Evolutionary conservation across 1,140 invertebrate genomes (phyloP), one percentile per base, ranked within the genome.

Genomic region (Meteorus sp.): DNA sequence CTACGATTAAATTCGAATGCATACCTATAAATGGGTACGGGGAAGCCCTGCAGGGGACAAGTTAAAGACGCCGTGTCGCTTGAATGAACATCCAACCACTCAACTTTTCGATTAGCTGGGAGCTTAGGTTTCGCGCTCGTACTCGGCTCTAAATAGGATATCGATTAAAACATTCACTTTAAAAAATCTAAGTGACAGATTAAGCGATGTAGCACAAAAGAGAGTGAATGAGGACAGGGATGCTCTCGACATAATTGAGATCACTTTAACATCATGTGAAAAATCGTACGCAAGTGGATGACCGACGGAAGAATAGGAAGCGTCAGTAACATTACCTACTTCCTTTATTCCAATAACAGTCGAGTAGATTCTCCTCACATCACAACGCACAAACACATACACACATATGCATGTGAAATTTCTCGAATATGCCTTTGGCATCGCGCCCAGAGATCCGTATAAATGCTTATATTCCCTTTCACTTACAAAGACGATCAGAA

Each of bases 31-130:
- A 75, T 63, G 56, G 78, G 78, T 65, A 85, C 84, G 61, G 85
- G 86, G 72, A 84, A 86, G 56, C 82, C 85, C 63, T 85, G 82
- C 61, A 85, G 83, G 60, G 84, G 84, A 69, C 85, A 87, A 73
- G 81, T 82, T 59, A 79, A 55, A 56, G 67, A 70, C n/a, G 61
- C 61, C 13, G 63, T 56, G 9, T 39, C 59, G 44, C 43, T 54
- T 17, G 63, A 59, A 25, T 55, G 62, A 20, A 61, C 64, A 19
- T 80, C 78, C 25, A 78, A 69, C 63, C 76, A 79, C 62, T 80
- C 77, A 43, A 79, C 65, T 65, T 79, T 79, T 52, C 76, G 70
- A 64, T 71, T 72, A 43, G 72, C 80, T 23, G 81, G 76, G 56
- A 84, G 77, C 72, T 83, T 83, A n/a, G 83, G 83, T 57, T 79